Conservation (phyloP, 2,797 vertebrate species). For the Rachycentron canadum region DNA sequence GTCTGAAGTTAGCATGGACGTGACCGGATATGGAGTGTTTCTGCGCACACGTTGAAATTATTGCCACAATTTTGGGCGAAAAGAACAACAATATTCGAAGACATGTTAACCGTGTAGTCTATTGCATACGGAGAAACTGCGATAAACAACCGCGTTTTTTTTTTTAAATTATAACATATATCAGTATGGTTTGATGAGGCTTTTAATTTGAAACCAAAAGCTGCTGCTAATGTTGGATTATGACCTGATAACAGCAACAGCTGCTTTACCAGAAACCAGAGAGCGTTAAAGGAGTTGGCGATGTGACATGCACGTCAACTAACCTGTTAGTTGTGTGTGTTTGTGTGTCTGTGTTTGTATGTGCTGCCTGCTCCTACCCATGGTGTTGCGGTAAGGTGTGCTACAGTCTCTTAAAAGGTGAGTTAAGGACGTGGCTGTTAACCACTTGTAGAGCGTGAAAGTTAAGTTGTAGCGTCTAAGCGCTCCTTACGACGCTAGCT, state of each 20-base stretch:
- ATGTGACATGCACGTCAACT: slow-evolving; percentile 39
- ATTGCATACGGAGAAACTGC: neutral
- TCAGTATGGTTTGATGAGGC: fast-evolving
- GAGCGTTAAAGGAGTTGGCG: slow-evolving; percentile 30
- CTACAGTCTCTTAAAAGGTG: slow-evolving; percentile 55
- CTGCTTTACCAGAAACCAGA: slow-evolving; percentile 45
- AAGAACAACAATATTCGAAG: neutral
- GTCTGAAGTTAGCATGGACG: neutral
- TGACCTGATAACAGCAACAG: slow-evolving; percentile 41
- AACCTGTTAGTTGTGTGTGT: slow-evolving; percentile 11
- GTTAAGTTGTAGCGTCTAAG: slow-evolving; percentile 32
- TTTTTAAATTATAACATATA: neutral
- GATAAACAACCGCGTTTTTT: fast-evolving
- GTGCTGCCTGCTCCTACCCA: slow-evolving; percentile 10
- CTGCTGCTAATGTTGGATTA: fast-evolving
- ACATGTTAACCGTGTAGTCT: fast-evolving
- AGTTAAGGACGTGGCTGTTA: slow-evolving; percentile 30
- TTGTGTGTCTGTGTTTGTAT: slow-evolving; percentile 6
- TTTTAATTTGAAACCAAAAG: slow-evolving; percentile 64
- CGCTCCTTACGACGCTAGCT: slow-evolving; percentile 43
- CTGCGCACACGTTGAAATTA: neutral
- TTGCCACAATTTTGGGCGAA: neutral
- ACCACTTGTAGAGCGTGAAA: slow-evolving; percentile 27
- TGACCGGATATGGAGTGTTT: neutral
- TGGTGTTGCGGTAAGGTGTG: slow-evolving; percentile 36